phyloP scores from a whole-genome alignment of 2,888 invertebrate genomes.

The Netelia inedita region DNA sequence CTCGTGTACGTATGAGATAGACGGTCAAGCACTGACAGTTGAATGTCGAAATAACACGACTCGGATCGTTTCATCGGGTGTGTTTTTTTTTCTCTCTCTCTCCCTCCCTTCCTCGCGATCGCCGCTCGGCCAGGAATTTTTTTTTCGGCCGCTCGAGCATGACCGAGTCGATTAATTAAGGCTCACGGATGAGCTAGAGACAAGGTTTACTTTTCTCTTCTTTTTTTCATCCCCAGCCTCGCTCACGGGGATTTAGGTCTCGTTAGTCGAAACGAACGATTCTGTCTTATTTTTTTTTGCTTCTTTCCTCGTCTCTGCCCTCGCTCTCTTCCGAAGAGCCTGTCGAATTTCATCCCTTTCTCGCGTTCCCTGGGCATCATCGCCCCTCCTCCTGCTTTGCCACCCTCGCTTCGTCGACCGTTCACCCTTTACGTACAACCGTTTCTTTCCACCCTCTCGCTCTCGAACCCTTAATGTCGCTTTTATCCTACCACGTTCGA shows the following conservation, averaged over 20 bases:
- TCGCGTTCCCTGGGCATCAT: slow-evolving; percentile 23
- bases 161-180: slow-evolving; percentile 1
- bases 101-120: background rate
- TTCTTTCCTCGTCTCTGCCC: slow-evolving; percentile 28
- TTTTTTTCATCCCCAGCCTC: slow-evolving; percentile 59
- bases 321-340: background rate
- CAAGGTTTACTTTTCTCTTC: slow-evolving; percentile 34
- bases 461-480: slow-evolving; percentile 21
- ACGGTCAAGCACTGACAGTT: slow-evolving; percentile 24
- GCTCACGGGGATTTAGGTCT: slow-evolving; percentile 63
- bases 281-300: slow-evolving; percentile 29
- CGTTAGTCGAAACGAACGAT: slow-evolving; percentile 63
- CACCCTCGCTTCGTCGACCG: slow-evolving; percentile 11
- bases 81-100: slow-evolving; percentile 10
- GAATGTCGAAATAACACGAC: slow-evolving; percentile 58
- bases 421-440: slow-evolving; percentile 42
- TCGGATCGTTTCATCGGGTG: background rate
- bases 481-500: slow-evolving; percentile 29
- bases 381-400: slow-evolving; percentile 12
- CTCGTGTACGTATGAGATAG: slow-evolving; percentile 17
- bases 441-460: slow-evolving; percentile 44
- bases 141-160: slow-evolving; percentile 24
- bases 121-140: background rate
- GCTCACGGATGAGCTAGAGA: slow-evolving; percentile 5
- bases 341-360: slow-evolving; percentile 26